These are phyloP conservation scores for Cybosia mesomella DNA, from an alignment of 2,888 invertebrate species.

Conservation along the genomic window DNA sequence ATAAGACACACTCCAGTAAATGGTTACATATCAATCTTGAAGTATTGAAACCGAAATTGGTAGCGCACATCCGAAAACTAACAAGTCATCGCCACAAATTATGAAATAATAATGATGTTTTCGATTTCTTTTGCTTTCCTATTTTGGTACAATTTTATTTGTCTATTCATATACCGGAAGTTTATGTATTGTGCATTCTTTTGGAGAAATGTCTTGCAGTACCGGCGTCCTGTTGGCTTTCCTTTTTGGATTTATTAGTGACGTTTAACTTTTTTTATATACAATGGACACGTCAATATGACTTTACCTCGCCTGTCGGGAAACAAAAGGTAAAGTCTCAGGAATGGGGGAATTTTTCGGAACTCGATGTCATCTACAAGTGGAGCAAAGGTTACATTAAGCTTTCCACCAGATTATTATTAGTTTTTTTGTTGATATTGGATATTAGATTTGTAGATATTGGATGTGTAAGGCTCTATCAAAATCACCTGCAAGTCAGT, in stretches of 20 bases:
- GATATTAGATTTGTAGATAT: too few relatives aligned
- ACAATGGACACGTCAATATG: too few relatives aligned
- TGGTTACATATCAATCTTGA: slow-evolving; percentile 26
- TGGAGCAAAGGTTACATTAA: too few relatives aligned
- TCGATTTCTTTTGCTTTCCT: slow-evolving; percentile 68
- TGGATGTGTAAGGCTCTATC: too few relatives aligned
- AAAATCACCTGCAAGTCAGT: too few relatives aligned
- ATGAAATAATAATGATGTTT: slow-evolving; percentile 61
- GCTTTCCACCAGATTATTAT: too few relatives aligned
- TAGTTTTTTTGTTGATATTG: too few relatives aligned
- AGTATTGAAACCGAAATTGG: slow-evolving; percentile 31
- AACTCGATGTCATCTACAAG: too few relatives aligned
- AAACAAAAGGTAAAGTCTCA: too few relatives aligned
- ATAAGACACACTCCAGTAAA: slow-evolving; percentile 50
- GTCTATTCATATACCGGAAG: slow-evolving; percentile 35
- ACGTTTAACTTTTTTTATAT: background rate
- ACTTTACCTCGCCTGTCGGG: too few relatives aligned
- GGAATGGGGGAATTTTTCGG: too few relatives aligned
- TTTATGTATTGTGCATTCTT: slow-evolving; percentile 32
- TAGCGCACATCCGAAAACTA: slow-evolving; percentile 48
- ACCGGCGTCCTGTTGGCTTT: background rate
- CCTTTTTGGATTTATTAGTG: background rate
- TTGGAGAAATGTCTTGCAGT: slow-evolving; percentile 29
- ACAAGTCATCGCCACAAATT: slow-evolving; percentile 65
- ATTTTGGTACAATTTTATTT: slow-evolving; percentile 55